Evolutionary conservation across 37 sponge, comb jelly and placozoan genomes (phyloP).

Genomic region (Chondrilla cf. caribensis): DNA sequence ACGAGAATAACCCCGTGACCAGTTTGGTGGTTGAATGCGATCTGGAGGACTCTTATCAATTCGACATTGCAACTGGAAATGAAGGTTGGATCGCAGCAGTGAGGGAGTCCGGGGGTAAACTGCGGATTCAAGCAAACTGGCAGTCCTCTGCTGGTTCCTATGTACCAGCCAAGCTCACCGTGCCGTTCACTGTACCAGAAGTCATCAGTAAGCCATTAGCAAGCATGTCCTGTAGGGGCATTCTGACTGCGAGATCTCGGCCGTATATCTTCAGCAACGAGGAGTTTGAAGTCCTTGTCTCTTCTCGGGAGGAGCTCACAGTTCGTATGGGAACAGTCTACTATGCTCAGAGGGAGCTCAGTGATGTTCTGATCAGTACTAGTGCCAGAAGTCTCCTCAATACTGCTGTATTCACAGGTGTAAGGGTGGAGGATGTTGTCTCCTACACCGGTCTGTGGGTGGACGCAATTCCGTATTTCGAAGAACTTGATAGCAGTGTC

Average conservation of each 20-base stretch:
- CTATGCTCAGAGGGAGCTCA: neutral
- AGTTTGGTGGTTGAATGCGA: neutral
- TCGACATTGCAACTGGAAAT: neutral
- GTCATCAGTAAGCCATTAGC: neutral
- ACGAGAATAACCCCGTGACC: neutral
- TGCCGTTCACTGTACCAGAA: conserved; percentile 7
- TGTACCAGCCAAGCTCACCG: neutral
- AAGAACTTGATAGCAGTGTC: neutral
- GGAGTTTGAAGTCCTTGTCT: neutral
- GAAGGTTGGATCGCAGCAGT: neutral
- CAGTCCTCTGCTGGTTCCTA: neutral
- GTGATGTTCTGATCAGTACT: neutral
- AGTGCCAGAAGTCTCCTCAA: neutral
- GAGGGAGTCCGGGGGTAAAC: neutral
- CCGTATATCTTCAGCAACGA: neutral
- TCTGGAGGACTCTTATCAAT: neutral
- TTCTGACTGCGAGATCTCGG: neutral
- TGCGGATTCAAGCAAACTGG: neutral
- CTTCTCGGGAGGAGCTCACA: neutral
- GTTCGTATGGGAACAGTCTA: neutral
- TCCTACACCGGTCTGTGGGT: neutral
- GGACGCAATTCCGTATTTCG: neutral
- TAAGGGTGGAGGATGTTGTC: neutral
- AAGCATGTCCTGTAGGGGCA: neutral
- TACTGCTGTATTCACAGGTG: neutral